A percentile compares a stretch with the other conserved stretches of the same genome.
phyloP scores from a whole-genome alignment of 2,113 vertebrate genomes.

The Hyla sarda region DNA sequence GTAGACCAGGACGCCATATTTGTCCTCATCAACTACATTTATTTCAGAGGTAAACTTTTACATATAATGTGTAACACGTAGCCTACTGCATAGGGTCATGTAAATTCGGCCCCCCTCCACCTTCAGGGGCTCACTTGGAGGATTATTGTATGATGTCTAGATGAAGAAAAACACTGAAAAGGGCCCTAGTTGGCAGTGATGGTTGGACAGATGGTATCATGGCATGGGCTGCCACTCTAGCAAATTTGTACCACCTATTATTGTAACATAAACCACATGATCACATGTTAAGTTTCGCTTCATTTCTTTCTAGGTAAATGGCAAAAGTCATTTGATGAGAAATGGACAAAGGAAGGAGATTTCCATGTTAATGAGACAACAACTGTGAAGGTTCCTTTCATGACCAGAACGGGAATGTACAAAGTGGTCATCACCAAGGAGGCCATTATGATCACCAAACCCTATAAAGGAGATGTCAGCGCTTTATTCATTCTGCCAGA shows the following conservation, averaged over 20 bases:
- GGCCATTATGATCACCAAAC: slow-evolving; percentile 77
- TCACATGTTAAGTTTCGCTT: not conserved
- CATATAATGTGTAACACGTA: too few species aligned
- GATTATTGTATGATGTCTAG: too few species aligned
- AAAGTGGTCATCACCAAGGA: slow-evolving; percentile 72
- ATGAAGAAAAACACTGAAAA: too few species aligned
- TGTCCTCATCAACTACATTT: slow-evolving; percentile 78
- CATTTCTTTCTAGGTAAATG: slow-evolving; percentile 67
- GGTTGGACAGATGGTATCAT: too few species aligned
- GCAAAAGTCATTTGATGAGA: slow-evolving; percentile 71
- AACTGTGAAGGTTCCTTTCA: slow-evolving; percentile 61
- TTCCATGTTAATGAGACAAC: slow-evolving; percentile 65
- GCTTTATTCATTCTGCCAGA: slow-evolving; percentile 86
- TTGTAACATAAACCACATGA: too few species aligned
- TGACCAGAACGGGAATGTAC: slow-evolving; percentile 63
- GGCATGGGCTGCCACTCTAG: too few species aligned
- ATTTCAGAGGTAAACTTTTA: slow-evolving; percentile 76
- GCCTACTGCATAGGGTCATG: too few species aligned
- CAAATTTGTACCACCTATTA: too few species aligned
- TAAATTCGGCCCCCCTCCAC: too few species aligned
- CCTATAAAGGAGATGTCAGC: slow-evolving; percentile 83
- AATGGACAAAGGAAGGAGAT: slow-evolving; percentile 64
- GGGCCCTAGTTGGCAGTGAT: too few species aligned
- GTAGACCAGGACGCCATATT: slow-evolving; percentile 69
- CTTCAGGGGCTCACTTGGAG: too few species aligned